A percentile compares a stretch with the other conserved stretches of the same genome.
Conservation (phyloP, 1,140 invertebrate species). For the Aethina tumida region DNA sequence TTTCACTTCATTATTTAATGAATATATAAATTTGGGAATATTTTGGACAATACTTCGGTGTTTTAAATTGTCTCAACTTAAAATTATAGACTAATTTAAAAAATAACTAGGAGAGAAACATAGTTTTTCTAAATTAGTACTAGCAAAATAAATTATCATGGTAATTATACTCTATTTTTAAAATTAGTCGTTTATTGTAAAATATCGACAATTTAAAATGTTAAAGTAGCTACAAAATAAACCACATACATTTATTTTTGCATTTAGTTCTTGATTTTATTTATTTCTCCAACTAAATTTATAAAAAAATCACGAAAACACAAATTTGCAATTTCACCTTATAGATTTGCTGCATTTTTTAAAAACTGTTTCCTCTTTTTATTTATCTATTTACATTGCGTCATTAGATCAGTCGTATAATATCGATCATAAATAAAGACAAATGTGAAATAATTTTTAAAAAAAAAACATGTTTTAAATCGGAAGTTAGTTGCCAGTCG, state of each 20-base stretch:
- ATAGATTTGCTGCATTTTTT: constrained; percentile 36
- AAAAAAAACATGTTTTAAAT: constrained; percentile 25
- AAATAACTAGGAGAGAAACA: no score
- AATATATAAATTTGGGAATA: constrained; percentile 18
- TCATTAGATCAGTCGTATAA: constrained; percentile 32
- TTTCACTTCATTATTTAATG: constrained; percentile 21
- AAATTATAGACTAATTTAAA: no score
- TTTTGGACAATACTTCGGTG: no score
- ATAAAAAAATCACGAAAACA: constrained; percentile 33
- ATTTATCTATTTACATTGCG: no score
- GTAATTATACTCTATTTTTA: no score
- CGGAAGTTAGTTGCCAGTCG: constrained; percentile 47
- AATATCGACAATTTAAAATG: no score
- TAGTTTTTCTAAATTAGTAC: no score
- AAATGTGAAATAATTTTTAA: constrained; percentile 18
- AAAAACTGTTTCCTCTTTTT: no score
- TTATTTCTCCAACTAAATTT: constrained; percentile 24
- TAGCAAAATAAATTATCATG: no score
- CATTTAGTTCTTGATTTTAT: constrained; percentile 32
- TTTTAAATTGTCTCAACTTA: no score
- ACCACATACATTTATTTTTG: constrained; percentile 21
- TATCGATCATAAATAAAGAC: constrained; percentile 10
- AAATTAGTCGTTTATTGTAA: no score
- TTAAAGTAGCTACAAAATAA: no score
- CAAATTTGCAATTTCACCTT: constrained; percentile 35